These are phyloP conservation scores for Gephyroberyx darwinii DNA, from an alignment of 2,797 vertebrate species.

Conservation along the genomic window DNA sequence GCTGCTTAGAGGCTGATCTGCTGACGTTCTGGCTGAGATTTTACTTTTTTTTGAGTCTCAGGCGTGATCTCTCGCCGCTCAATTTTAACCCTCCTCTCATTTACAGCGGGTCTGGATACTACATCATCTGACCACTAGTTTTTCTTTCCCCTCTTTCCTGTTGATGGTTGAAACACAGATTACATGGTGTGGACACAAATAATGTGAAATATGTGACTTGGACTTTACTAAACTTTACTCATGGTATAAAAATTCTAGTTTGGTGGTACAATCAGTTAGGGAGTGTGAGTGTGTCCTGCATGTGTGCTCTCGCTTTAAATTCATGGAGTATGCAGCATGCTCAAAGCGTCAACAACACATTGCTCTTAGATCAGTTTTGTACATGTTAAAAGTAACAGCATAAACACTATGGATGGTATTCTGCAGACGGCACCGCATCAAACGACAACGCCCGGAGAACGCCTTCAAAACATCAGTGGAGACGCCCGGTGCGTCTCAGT, in stretches of 20 bases:
- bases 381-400: no score
- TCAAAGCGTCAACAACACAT: not conserved
- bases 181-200: no score
- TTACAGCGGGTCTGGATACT: not conserved
- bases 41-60: conserved; percentile 37
- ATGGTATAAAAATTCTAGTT: no score
- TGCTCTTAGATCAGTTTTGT: not conserved
- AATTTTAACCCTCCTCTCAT: conserved; percentile 6
- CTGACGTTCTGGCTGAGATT: conserved; percentile 32
- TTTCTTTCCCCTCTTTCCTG: not conserved
- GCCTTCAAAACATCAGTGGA: conserved; percentile 9
- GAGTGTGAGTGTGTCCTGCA: no score
- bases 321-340: not conserved
- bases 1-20: conserved; percentile 12
- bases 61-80: not conserved
- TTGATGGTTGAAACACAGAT: not conserved
- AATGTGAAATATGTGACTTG: no score
- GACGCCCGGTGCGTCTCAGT: conserved; percentile 33
- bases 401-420: not conserved
- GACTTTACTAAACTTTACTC: no score
- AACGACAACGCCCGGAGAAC: conserved; percentile 14
- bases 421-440: conserved; percentile 26
- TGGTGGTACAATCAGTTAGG: no score
- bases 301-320: not conserved
- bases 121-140: not conserved